These are phyloP conservation scores for Serilophus lunatus DNA, from an alignment of 2,113 vertebrate species.

Conservation along the genomic window DNA sequence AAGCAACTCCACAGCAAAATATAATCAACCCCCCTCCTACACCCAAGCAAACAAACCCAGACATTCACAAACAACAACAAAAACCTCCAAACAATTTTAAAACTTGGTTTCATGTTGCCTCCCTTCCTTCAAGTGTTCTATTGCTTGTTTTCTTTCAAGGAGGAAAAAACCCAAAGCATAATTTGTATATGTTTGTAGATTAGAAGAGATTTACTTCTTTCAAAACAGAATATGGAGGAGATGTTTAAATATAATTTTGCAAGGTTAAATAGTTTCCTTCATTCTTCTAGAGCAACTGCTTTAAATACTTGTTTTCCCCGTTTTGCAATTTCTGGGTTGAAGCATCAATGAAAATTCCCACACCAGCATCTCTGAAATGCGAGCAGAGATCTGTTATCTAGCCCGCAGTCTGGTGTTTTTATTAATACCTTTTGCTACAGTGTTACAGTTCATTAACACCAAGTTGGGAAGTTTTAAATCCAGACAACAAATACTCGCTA, in stretches of 20 bases:
- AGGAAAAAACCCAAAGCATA: background rate
- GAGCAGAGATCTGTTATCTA: background rate
- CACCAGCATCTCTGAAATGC: background rate
- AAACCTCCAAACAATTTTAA: accelerated
- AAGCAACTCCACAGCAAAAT: background rate
- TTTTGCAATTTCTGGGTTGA: background rate
- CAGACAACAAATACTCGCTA: slow-evolving; percentile 32
- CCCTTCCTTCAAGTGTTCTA: background rate
- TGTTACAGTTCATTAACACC: slow-evolving; percentile 36
- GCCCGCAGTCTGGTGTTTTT: background rate
- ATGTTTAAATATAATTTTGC: background rate
- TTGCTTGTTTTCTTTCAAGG: background rate
- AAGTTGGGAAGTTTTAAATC: slow-evolving; percentile 47
- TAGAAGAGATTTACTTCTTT: background rate
- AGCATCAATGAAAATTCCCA: background rate
- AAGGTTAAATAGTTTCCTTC: background rate
- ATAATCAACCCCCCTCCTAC: background rate
- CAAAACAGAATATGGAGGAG: background rate
- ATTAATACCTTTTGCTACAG: slow-evolving; percentile 31
- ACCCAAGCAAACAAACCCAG: background rate
- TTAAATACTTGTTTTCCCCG: background rate
- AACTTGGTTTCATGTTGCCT: background rate
- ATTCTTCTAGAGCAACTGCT: background rate
- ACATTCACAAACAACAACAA: background rate
- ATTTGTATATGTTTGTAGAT: background rate